Evolutionary conservation across 2,113 vertebrate species (phyloP).

Genomic region (Heterotis niloticus): DNA sequence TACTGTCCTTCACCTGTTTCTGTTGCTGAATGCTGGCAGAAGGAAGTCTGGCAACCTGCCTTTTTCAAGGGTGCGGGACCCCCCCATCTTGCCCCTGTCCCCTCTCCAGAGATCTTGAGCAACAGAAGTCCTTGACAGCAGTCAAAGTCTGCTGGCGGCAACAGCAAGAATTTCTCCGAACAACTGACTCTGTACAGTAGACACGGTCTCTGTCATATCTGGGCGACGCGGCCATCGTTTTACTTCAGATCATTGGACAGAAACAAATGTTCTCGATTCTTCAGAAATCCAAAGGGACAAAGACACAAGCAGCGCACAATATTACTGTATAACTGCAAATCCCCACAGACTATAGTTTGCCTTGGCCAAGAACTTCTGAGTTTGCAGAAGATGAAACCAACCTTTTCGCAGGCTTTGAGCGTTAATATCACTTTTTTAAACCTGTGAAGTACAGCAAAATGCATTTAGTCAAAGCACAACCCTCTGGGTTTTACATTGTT

Average conservation of each 20-base stretch:
- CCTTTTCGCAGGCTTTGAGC: slow-evolving; percentile 12
- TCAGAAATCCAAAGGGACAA: neutral
- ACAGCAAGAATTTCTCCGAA: neutral
- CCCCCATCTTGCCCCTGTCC: neutral
- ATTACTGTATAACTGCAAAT: slow-evolving; percentile 12
- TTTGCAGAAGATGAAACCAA: slow-evolving; percentile 13
- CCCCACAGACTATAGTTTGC: neutral
- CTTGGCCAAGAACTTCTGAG: neutral
- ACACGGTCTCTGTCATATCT: neutral
- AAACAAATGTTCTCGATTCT: slow-evolving; percentile 6
- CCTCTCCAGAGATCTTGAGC: neutral
- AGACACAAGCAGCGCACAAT: slow-evolving; percentile 3
- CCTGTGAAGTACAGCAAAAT: neutral
- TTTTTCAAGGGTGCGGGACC: neutral
- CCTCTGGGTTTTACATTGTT: neutral
- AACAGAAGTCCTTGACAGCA: neutral
- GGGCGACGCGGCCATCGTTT: neutral
- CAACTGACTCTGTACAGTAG: neutral
- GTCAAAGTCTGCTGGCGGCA: neutral
- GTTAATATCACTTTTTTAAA: neutral
- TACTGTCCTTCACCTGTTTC: neutral
- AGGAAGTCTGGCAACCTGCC: neutral
- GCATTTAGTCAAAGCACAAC: neutral
- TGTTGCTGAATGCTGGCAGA: neutral
- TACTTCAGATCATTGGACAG: neutral